Evolutionary conservation across 2,888 invertebrate genomes (phyloP).

Genomic region (Ceraclea dissimilis): DNA sequence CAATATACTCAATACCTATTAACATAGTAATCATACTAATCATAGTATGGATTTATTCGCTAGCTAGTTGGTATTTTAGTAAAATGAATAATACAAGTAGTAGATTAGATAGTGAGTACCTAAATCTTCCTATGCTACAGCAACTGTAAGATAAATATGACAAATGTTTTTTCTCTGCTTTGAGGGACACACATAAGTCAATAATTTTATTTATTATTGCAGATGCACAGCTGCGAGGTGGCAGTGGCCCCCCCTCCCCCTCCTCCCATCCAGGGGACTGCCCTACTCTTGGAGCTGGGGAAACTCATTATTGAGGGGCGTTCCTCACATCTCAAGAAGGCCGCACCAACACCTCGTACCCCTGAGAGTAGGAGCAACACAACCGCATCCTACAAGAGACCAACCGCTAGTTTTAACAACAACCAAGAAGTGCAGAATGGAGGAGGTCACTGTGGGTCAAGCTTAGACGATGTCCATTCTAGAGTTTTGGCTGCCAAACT

Average conservation of each 20-base stretch:
- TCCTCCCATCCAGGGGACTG: constrained; percentile 38
- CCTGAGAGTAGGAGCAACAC: neutral
- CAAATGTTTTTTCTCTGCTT: too few relatives aligned
- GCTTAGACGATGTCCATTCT: constrained; percentile 27
- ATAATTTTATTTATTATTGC: constrained; percentile 23
- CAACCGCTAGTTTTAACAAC: neutral
- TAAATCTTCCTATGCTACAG: too few relatives aligned
- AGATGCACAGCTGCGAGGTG: constrained; percentile 48
- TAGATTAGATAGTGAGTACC: too few relatives aligned
- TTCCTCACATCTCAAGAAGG: constrained; percentile 31
- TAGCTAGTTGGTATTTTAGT: too few relatives aligned
- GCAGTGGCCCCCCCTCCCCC: constrained; percentile 34
- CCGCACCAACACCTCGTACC: neutral
- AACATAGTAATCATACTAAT: too few relatives aligned
- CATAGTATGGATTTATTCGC: too few relatives aligned
- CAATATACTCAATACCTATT: too few relatives aligned
- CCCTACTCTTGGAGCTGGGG: constrained; percentile 52
- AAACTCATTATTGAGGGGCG: constrained; percentile 55
- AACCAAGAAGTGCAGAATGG: neutral
- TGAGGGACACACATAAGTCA: too few relatives aligned
- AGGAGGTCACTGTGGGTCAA: neutral
- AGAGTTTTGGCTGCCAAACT: constrained; percentile 35
- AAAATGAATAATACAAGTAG: too few relatives aligned
- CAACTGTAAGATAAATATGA: too few relatives aligned
- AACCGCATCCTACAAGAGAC: neutral